phyloP scores from a whole-genome alignment of 2,113 vertebrate species.

The Hypanus sabinus region DNA sequence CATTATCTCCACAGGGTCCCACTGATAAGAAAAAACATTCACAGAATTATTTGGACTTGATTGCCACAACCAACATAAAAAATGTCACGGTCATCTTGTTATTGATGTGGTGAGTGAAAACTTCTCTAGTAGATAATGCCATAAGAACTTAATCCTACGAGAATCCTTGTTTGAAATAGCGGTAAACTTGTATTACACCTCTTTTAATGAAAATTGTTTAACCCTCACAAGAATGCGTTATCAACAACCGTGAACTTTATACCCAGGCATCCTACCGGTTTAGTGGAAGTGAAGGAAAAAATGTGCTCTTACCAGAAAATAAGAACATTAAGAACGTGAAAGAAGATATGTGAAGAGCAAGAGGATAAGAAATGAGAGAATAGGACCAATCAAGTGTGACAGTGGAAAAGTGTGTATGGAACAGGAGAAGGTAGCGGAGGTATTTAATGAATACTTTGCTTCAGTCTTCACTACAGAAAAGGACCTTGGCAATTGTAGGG shows the following conservation, averaged over 20 bases:
- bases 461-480: too few species aligned
- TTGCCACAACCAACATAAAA: constrained; percentile 46
- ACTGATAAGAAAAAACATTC: too few species aligned
- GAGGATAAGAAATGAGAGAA: too few species aligned
- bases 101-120: constrained; percentile 46
- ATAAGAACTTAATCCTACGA: background rate
- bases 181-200: background rate
- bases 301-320: background rate
- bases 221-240: too few species aligned
- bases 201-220: background rate
- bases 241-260: too few species aligned
- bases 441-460: too few species aligned
- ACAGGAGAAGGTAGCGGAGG: too few species aligned
- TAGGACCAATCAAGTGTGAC: too few species aligned
- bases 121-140: background rate
- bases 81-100: constrained; percentile 44
- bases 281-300: background rate
- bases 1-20: background rate
- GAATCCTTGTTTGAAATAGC: background rate
- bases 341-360: background rate
- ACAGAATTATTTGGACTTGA: constrained; percentile 44
- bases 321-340: background rate
- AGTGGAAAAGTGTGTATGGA: too few species aligned
- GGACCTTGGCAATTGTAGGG: too few species aligned
- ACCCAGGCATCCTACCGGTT: background rate